Conservation (phyloP, 2,888 invertebrate genomes). For the Clitarchus hookeri region DNA sequence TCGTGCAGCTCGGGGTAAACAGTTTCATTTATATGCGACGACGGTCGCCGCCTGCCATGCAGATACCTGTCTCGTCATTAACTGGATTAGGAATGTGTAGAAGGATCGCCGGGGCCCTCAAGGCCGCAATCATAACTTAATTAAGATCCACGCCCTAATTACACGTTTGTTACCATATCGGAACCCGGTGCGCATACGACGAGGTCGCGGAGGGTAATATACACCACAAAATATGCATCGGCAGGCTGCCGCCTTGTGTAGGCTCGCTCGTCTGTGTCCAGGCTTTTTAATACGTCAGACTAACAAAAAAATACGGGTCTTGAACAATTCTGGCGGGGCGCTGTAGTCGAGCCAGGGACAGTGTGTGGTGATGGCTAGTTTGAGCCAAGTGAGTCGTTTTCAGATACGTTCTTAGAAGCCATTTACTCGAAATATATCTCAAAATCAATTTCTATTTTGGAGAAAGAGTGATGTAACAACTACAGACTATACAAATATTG, state of each 20-base stretch:
- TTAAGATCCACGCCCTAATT: conserved; percentile 14
- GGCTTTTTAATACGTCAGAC: not conserved
- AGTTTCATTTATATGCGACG: not conserved
- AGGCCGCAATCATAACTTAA: conserved; percentile 14
- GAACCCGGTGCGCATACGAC: not conserved
- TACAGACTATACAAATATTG: too few relatives aligned
- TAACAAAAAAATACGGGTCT: not conserved
- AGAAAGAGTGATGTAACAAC: too few relatives aligned
- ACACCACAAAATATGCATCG: not conserved
- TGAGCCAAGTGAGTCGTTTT: not conserved
- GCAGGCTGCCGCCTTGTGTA: not conserved
- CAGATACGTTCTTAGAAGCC: not conserved
- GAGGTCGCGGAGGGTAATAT: not conserved
- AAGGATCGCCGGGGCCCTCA: not conserved
- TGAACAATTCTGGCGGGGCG: too few relatives aligned
- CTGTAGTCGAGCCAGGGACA: too few relatives aligned
- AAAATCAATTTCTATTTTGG: not conserved
- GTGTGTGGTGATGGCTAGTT: not conserved
- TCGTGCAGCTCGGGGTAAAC: not conserved
- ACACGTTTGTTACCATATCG: conserved; percentile 1
- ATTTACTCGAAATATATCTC: not conserved
- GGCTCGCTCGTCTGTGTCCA: not conserved
- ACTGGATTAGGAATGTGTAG: conserved; percentile 9
- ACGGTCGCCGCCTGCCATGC: not conserved
- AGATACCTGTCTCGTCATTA: conserved; percentile 4